These are phyloP conservation scores for Clavelina lepadiformis DNA, from an alignment of 23 tunicate species.

Conservation along the genomic window DNA sequence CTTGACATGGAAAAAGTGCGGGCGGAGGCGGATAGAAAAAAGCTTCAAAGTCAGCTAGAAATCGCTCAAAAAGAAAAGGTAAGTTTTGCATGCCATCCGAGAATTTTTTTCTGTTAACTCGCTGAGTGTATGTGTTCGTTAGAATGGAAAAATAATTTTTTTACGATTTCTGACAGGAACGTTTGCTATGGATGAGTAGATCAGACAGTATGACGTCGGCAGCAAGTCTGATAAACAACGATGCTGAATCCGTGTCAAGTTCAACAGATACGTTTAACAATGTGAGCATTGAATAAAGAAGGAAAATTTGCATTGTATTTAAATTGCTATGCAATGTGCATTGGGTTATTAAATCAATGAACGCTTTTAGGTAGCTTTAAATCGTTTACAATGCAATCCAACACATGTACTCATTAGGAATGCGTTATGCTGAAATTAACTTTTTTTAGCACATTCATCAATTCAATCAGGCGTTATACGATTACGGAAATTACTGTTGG, in stretches of 20 bases:
- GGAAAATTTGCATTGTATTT: no score
- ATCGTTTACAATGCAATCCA: no score
- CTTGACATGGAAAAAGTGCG: conserved; percentile 83
- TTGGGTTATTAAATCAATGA: no score
- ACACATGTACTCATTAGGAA: no score
- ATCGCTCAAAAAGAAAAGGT: conserved; percentile 69
- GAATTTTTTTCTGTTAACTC: neutral
- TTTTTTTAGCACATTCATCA: no score
- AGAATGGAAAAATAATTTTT: no score
- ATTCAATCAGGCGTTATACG: no score
- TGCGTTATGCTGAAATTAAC: no score
- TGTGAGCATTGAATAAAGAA: conserved; percentile 33
- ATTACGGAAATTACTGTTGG: no score
- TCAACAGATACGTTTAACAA: conserved; percentile 62
- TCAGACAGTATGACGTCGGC: conserved; percentile 67
- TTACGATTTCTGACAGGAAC: conserved; percentile 30
- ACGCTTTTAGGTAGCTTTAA: no score
- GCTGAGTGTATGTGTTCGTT: no score
- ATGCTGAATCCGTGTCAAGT: conserved; percentile 70
- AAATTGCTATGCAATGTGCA: no score
- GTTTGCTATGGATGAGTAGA: conserved; percentile 68
- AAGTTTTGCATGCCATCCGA: neutral
- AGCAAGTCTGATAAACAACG: conserved; percentile 61
- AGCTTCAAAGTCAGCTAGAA: conserved; percentile 56
- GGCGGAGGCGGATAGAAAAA: conserved; percentile 68